Evolutionary conservation across 2,888 invertebrate genomes (phyloP).

Genomic region (Rhaphigaster nebulosa): DNA sequence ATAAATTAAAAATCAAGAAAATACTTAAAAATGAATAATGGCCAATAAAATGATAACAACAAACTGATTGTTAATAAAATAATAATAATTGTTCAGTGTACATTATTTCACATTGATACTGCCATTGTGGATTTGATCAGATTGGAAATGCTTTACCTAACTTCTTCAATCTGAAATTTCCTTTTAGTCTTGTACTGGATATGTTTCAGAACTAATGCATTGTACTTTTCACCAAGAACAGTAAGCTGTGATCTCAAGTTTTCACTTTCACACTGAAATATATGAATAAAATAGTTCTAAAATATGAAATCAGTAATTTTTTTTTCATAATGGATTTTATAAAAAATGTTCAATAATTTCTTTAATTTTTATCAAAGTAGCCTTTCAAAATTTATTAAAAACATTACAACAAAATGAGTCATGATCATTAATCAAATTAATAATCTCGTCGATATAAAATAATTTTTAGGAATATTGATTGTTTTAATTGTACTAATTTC

Average conservation of each 20-base stretch:
- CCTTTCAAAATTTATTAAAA: not conserved
- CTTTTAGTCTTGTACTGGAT: slow-evolving; percentile 68
- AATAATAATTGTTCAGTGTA: not conserved
- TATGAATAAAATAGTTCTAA: slow-evolving; percentile 35
- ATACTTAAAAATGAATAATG: not conserved
- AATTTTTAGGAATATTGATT: not conserved
- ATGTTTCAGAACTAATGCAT: slow-evolving; percentile 67
- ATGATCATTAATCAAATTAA: not conserved
- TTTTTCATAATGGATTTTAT: not conserved
- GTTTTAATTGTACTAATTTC: not conserved
- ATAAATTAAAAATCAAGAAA: not conserved
- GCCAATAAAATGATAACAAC: not conserved
- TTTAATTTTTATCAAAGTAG: not conserved
- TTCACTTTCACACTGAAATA: slow-evolving; percentile 67
- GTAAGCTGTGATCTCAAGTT: slow-evolving; percentile 66
- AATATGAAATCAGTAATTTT: slow-evolving; percentile 12
- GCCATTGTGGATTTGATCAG: not conserved
- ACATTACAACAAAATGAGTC: not conserved
- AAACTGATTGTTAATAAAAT: slow-evolving; percentile 44
- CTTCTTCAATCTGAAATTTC: slow-evolving; percentile 67
- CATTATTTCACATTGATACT: slow-evolving; percentile 4
- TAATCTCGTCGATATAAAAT: not conserved
- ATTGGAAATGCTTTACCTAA: slow-evolving; percentile 65
- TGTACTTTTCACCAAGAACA: slow-evolving; percentile 67
- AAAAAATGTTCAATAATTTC: not conserved